phyloP scores from a whole-genome alignment of 2,888 invertebrate species.

The Ectobius pallidus region DNA sequence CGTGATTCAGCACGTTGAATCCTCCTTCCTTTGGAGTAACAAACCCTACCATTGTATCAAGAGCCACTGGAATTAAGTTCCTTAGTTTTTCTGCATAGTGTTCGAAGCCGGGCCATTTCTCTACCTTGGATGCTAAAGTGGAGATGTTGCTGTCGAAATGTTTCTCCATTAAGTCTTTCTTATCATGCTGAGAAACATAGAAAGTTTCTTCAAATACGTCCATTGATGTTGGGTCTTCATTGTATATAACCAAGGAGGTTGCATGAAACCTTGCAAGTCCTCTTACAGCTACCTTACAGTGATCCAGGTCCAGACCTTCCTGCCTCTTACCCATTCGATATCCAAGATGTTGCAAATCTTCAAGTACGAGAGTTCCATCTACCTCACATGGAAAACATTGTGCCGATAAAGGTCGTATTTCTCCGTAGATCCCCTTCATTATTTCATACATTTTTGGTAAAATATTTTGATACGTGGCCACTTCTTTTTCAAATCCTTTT shows the following conservation, averaged over 20 bases:
- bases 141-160: neutral
- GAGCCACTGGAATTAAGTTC: neutral
- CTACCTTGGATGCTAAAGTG: constrained; percentile 3
- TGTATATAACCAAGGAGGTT: constrained; percentile 32
- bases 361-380: constrained; percentile 31
- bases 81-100: constrained; percentile 10
- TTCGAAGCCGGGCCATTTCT: constrained; percentile 36
- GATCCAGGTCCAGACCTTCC: constrained; percentile 35
- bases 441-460: constrained; percentile 12
- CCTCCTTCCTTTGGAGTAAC: constrained; percentile 18
- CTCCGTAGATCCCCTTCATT: neutral
- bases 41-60: neutral
- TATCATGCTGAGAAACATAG: too few species aligned
- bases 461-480: neutral
- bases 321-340: constrained; percentile 33
- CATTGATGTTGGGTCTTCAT: constrained; percentile 23
- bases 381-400: neutral
- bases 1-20: constrained; percentile 40
- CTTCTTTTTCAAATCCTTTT: constrained; percentile 25
- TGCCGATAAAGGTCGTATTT: neutral
- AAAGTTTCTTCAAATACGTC: constrained; percentile 27
- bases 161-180: neutral
- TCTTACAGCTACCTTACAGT: constrained; percentile 22
- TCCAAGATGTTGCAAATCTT: constrained; percentile 34
- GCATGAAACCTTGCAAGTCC: constrained; percentile 40